Base-by-base conservation (phyloP, 2,797 vertebrate genomes). In the Neosilurus mollespiculum region DNA sequence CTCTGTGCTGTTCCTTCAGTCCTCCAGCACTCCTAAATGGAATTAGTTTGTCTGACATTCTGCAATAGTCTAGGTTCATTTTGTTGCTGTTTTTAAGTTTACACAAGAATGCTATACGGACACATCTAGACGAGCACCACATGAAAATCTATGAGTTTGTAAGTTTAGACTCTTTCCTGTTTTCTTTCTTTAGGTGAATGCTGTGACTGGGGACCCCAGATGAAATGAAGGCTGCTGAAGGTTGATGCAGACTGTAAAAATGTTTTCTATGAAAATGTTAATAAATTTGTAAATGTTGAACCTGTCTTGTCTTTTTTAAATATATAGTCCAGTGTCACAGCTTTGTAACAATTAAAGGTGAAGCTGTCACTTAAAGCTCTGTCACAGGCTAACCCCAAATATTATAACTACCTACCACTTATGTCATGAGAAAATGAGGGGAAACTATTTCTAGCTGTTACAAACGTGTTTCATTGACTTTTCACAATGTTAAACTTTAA, bases 181-280 rank as follows among this genome's bases (percentile, higher is more conserved):
- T 22, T 84, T 37, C 30, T 30, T 30, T 30, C 53, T 49, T 16
- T 18, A 82, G 85, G 26, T 67, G 66, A 24, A 72, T 69, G 34
- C 10, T 81, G 30, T 65, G 30, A 49, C 3, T 18, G n/a, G 16
- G 79, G 72, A 84, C 80, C 83, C 43, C 4, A 43, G 43, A 43
- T 4, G 43, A 43, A 43, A 30, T 30, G 43, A 43, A 43, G 8
- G 8, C 43, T 43, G 43, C 8, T 43, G 30, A 30, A 30, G 30
- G 30, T 30, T 30, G 2, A 30, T 30, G 30, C 30, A 30, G 30
- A 30, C 30, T 92, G 91, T 91, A 91, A 88, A 92, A 26, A 30
- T 78, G 72, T 30, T 30, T 30, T 30, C 30, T 30, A 30, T 30
- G 30, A 30, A 30, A 30, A 30, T 30, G 30, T 82, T 70, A 89